Conservation (phyloP, 2,113 vertebrate species). For the Zosterops hypoxanthus region DNA sequence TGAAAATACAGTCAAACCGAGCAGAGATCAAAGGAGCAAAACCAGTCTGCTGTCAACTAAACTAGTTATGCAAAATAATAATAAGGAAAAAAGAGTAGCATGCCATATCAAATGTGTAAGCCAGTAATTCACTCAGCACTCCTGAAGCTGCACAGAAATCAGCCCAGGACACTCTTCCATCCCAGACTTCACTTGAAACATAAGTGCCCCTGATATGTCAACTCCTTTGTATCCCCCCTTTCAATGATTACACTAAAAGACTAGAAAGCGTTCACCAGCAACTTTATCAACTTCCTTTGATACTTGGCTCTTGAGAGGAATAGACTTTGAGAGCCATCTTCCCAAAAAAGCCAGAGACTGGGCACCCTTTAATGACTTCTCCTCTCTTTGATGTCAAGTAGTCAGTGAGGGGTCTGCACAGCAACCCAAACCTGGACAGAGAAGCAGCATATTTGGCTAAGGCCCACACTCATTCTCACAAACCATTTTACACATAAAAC, state of each 20-base stretch:
- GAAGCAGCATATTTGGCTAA: background rate
- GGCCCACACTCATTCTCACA: background rate
- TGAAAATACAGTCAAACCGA: constrained; percentile 63
- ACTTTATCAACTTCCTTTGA: constrained; percentile 33
- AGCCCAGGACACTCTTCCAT: constrained; percentile 1
- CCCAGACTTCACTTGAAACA: background rate
- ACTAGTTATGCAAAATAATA: constrained; percentile 43
- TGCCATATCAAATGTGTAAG: background rate
- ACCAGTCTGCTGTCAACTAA: constrained; percentile 31
- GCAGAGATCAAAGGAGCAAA: constrained; percentile 68
- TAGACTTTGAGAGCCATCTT: background rate
- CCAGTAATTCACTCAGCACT: background rate
- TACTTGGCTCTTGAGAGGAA: background rate
- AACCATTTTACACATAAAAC: background rate
- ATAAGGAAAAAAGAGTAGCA: background rate
- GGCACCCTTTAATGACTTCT: background rate
- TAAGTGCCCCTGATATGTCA: background rate
- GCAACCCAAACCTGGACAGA: background rate
- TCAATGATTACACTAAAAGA: background rate
- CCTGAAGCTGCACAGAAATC: background rate
- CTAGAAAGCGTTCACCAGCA: background rate
- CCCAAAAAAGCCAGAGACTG: background rate
- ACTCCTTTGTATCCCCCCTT: background rate
- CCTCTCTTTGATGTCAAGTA: background rate
- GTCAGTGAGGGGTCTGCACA: background rate